Base-by-base conservation (phyloP, 2,888 invertebrate genomes). In the Leucoma salicis region DNA sequence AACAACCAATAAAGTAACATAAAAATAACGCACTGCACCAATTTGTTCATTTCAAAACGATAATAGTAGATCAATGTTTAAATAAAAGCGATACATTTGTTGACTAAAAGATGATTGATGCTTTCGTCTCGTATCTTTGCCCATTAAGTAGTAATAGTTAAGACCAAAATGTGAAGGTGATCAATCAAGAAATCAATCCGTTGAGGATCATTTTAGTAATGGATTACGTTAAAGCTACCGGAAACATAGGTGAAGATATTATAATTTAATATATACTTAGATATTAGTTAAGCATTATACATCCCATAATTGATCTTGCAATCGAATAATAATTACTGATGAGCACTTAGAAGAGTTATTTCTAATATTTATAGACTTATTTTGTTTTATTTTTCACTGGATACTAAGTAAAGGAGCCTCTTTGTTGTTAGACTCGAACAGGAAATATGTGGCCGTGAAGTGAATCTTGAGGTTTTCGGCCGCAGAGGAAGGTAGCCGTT, bases 121-220 rank as follows among this genome's bases (percentile, higher is more conserved):
- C 67, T 65, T 64, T 62, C 63, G 62, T 65, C 72, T 66, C 63
- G 68, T 84, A 88, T 88, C 86, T 78, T 62, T 62, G 62, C 67
- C 85, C 87, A 87, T 88, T 88, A 88, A 84, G 79, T 84, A 85
- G 84, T 85, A 87, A 85, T 86, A 86, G 84, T 83, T 83, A 79
- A 80, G 73, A 73, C 53, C 71, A 71, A 74, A 74, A 74, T 68
- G 66, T 66, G 70, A 57, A 68, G 74, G 59, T 76, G 76, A 86
- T 88, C 87, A 78, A 87, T 88, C 87, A 87, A 83, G 72, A 83
- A 85, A 87, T 87, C 86, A 87, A 84, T 83, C 75, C 72, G 70
- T 59, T 66, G 69, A 71, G 75, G 70, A 76, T 76, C 74, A 70
- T 74, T 82, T 71, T 76, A 58, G 66, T 82, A 82, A 83, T 81